phyloP scores from a whole-genome alignment of 2,797 vertebrate genomes.

The Melanotaenia parkinsoni region DNA sequence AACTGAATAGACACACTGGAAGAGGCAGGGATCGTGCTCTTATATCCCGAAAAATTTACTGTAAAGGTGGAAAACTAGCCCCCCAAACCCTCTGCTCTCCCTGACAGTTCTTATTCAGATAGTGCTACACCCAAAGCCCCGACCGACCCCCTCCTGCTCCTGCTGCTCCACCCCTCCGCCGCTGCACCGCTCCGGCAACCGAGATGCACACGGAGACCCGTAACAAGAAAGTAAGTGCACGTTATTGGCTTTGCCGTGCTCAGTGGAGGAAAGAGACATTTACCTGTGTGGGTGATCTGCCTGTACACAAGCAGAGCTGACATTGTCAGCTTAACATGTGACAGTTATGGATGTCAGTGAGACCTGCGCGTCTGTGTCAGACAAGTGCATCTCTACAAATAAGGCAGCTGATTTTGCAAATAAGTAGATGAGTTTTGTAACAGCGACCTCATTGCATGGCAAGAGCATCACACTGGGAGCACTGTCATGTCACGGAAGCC shows the following conservation, averaged over 20 bases:
- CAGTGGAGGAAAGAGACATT: slow-evolving; percentile 17
- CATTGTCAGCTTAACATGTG: slow-evolving; percentile 63
- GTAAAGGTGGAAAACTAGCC: slow-evolving; percentile 77
- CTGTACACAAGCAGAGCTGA: slow-evolving; percentile 46
- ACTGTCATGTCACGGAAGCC: slow-evolving; percentile 21
- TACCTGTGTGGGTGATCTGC: slow-evolving; percentile 34
- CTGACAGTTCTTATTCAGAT: slow-evolving; percentile 69
- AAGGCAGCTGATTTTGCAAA: slow-evolving; percentile 44
- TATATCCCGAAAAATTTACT: slow-evolving; percentile 50
- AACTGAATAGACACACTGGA: slow-evolving; percentile 70
- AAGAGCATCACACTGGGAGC: slow-evolving; percentile 17
- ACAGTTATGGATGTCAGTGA: slow-evolving; percentile 39
- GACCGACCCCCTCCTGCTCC: slow-evolving; percentile 72
- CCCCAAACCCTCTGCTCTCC: slow-evolving; percentile 56
- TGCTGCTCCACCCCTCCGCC: slow-evolving; percentile 79
- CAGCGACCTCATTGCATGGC: slow-evolving; percentile 48
- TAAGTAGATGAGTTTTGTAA: slow-evolving; percentile 42
- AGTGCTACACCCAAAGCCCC: slow-evolving; percentile 71
- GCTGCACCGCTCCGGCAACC: slow-evolving; percentile 78
- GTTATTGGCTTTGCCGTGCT: slow-evolving; percentile 62
- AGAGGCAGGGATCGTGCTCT: slow-evolving; percentile 63
- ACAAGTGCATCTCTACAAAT: slow-evolving; percentile 21
- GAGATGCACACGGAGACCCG: slow-evolving; percentile 89
- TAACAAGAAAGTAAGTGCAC: slow-evolving; percentile 88
- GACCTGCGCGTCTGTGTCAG: slow-evolving; percentile 3